These are phyloP conservation scores for Sminthurides aquaticus DNA, from an alignment of 2,888 invertebrate species.

Conservation along the genomic window DNA sequence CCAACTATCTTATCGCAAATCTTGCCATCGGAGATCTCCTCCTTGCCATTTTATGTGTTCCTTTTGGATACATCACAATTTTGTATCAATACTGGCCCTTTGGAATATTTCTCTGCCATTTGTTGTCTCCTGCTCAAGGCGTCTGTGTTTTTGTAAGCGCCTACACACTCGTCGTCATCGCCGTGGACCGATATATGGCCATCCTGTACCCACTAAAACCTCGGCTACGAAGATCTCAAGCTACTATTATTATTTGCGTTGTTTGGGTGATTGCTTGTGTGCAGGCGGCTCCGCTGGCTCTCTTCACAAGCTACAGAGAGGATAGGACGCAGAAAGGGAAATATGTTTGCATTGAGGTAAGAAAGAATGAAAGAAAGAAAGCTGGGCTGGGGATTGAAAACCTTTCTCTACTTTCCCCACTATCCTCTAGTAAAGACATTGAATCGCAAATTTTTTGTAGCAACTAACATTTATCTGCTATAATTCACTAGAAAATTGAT, in stretches of 20 bases:
- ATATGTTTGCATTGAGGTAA: constrained; percentile 32
- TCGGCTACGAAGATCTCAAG: constrained; percentile 65
- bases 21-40: constrained; percentile 76
- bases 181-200: constrained; percentile 80
- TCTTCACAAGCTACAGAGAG: constrained; percentile 46
- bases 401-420: too few relatives aligned
- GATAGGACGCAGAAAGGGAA: constrained; percentile 7
- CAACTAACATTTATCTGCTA: too few relatives aligned
- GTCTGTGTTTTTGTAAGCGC: constrained; percentile 60
- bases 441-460: too few relatives aligned
- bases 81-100: constrained; percentile 83
- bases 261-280: constrained; percentile 55
- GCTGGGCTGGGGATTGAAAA: too few relatives aligned
- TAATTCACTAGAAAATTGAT: too few relatives aligned
- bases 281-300: constrained; percentile 3
- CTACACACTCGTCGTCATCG: constrained; percentile 83
- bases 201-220: constrained; percentile 82
- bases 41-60: constrained; percentile 84
- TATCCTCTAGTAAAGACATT: too few relatives aligned
- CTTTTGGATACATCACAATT: constrained; percentile 77
- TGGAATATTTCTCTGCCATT: constrained; percentile 56
- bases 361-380: background rate
- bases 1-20: constrained; percentile 85
- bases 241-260: constrained; percentile 60
- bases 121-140: constrained; percentile 55